Percentiles rank a stretch among this genome's conserved stretches.
Conservation (phyloP, 2,797 vertebrate species). For the Astyanax mexicanus region DNA sequence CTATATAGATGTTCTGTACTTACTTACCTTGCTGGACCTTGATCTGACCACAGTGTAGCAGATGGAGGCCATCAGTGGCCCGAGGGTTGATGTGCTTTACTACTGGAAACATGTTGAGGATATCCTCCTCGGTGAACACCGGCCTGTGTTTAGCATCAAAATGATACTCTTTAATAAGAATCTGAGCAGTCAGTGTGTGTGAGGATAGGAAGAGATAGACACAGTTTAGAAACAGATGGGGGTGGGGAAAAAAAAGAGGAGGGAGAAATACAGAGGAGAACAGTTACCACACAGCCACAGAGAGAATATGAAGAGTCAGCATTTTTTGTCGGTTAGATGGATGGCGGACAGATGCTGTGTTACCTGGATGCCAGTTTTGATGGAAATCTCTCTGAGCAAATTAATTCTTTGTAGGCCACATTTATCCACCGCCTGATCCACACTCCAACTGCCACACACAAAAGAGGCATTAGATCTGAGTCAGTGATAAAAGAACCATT, state of each 20-base stretch:
- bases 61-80: conserved; percentile 86
- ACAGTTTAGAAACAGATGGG: background rate
- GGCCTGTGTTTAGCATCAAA: conserved; percentile 90
- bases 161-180: conserved; percentile 91
- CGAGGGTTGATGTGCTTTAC: conserved; percentile 91
- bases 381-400: conserved; percentile 90
- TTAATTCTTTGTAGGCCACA: conserved; percentile 90
- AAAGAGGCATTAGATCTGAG: conserved; percentile 22
- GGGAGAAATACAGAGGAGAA: background rate
- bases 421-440: conserved; percentile 86
- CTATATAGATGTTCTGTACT: conserved; percentile 3
- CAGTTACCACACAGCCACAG: background rate
- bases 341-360: conserved; percentile 43
- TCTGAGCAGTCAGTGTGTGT: conserved; percentile 69
- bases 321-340: background rate
- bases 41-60: conserved; percentile 89
- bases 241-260: background rate
- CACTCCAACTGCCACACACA: conserved; percentile 80
- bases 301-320: background rate
- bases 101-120: conserved; percentile 95
- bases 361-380: conserved; percentile 95
- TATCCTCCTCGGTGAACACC: conserved; percentile 90
- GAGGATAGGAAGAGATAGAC: background rate
- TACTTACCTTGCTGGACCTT: conserved; percentile 90
- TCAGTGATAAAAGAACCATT: background rate